phyloP scores from a whole-genome alignment of 2,797 vertebrate species.

The Allobates femoralis region DNA sequence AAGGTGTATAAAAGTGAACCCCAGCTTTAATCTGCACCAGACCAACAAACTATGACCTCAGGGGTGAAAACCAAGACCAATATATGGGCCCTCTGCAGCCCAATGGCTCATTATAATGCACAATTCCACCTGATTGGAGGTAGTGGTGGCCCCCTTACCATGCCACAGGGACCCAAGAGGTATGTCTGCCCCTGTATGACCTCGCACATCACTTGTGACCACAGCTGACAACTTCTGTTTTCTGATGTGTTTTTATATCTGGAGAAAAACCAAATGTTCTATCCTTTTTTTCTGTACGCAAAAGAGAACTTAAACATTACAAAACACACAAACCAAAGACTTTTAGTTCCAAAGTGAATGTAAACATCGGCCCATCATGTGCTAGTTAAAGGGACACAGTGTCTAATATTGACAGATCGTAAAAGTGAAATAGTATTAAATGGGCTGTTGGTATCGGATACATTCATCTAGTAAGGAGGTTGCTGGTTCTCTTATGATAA shows the following conservation, averaged over 20 bases:
- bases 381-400: not conserved
- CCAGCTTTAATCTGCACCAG: not conserved
- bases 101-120: no score
- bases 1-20: not conserved
- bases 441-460: no score
- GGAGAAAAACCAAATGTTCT: not conserved
- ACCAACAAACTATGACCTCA: no score
- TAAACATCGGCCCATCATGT: not conserved
- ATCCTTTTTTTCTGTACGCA: not conserved
- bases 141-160: no score
- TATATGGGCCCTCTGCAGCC: no score
- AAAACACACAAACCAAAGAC: not conserved
- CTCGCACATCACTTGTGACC: not conserved
- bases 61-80: no score
- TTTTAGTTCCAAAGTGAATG: not conserved
- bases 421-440: not conserved
- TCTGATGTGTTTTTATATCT: not conserved
- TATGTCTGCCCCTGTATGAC: no score
- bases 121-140: no score
- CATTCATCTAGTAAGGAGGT: no score
- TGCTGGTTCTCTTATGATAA: no score
- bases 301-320: slow-evolving; percentile 21
- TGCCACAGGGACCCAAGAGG: no score
- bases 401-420: not conserved
- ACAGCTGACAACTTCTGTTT: not conserved